phyloP scores from a whole-genome alignment of 2,888 invertebrate species.

The Cantharis flavilabris region DNA sequence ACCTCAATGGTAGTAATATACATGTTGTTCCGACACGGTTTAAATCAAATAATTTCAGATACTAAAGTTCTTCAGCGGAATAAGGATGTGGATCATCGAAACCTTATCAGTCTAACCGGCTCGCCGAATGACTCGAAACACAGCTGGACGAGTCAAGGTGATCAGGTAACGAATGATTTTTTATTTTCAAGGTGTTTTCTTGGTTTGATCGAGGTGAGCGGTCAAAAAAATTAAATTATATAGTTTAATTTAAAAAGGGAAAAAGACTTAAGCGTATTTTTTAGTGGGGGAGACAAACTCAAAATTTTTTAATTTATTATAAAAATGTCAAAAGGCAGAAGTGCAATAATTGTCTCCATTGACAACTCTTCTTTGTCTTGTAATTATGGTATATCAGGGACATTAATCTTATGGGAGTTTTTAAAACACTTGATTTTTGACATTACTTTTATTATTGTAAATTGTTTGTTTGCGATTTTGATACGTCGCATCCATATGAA shows the following conservation, averaged over 20 bases:
- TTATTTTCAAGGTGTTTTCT: neutral
- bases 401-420: neutral
- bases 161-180: slow-evolving; percentile 51
- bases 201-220: neutral
- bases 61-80: slow-evolving; percentile 42
- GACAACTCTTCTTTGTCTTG: neutral
- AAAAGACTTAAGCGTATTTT: neutral
- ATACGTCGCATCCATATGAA: too few relatives aligned
- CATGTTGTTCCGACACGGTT: neutral
- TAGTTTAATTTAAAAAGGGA: neutral
- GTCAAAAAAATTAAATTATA: neutral
- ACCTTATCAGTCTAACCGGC: slow-evolving; percentile 81
- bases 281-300: neutral
- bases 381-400: neutral
- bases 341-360: too few relatives aligned
- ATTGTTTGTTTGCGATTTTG: too few relatives aligned
- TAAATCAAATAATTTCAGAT: slow-evolving; percentile 10
- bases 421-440: neutral
- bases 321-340: neutral
- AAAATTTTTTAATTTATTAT: neutral
- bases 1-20: neutral
- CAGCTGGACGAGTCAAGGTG: slow-evolving; percentile 39
- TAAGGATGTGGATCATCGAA: slow-evolving; percentile 80
- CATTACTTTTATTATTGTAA: too few relatives aligned
- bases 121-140: slow-evolving; percentile 57